Evolutionary conservation across 2,113 vertebrate species (phyloP).

Genomic region (Butorides virescens): DNA sequence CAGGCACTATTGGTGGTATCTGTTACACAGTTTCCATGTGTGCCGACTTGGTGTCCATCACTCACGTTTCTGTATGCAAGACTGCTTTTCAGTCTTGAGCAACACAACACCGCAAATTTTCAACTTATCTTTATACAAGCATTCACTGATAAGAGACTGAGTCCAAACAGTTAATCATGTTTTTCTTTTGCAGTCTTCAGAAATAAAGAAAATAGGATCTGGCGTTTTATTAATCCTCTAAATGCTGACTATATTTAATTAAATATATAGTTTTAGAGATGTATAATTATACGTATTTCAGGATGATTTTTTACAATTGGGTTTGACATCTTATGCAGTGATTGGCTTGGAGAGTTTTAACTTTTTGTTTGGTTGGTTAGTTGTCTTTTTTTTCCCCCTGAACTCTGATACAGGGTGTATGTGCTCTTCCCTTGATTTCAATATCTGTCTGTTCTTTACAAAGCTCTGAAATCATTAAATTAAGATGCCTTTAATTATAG

Average conservation of each 20-base stretch:
- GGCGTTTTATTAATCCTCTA: background rate
- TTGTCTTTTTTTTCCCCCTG: background rate
- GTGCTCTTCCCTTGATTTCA: background rate
- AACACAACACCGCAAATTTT: background rate
- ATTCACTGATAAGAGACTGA: background rate
- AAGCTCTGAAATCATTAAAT: background rate
- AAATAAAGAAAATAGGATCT: background rate
- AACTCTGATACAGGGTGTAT: background rate
- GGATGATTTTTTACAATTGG: background rate
- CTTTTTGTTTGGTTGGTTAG: background rate
- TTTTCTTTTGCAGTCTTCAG: background rate
- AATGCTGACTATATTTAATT: background rate
- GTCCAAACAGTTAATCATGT: background rate
- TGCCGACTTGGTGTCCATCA: background rate
- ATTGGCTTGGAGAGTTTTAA: background rate
- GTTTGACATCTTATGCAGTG: fast-evolving
- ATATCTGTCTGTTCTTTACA: background rate
- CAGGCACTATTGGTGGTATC: background rate
- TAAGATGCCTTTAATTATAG: background rate
- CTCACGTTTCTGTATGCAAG: background rate
- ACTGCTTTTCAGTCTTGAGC: background rate
- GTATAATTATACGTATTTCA: background rate
- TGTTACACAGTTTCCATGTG: background rate
- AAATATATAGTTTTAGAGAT: background rate
- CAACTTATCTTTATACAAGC: background rate